Conservation (phyloP, 2,113 vertebrate species). For the Burhinus bistriatus region DNA sequence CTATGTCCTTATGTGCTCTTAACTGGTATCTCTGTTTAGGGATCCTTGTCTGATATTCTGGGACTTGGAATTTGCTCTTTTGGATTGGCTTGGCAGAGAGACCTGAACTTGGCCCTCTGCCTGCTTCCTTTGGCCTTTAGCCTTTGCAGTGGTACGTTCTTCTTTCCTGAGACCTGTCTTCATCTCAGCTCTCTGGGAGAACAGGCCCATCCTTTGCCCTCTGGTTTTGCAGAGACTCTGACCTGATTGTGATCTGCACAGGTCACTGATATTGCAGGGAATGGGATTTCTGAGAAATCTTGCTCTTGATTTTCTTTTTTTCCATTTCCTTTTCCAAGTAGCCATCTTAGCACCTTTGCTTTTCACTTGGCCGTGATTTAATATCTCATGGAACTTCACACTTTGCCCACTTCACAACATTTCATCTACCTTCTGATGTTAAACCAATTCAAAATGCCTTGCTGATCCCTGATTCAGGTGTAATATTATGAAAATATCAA, state of each 20-base stretch:
- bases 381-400: not conserved
- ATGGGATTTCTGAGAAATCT: not conserved
- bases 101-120: not conserved
- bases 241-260: not conserved
- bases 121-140: constrained; percentile 44
- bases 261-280: not conserved
- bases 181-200: not conserved
- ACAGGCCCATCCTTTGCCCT: not conserved
- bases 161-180: constrained; percentile 10
- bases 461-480: not conserved
- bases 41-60: constrained; percentile 18
- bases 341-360: not conserved
- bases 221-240: not conserved
- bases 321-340: not conserved
- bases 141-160: constrained; percentile 4
- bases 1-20: constrained; percentile 21
- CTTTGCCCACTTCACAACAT: not conserved
- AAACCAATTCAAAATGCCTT: not conserved
- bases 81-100: constrained; percentile 22
- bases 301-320: not conserved
- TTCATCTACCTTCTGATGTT: not conserved
- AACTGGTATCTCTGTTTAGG: not conserved
- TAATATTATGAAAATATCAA: not conserved
- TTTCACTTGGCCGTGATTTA: not conserved
- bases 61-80: constrained; percentile 52